Evolutionary conservation across 1,140 invertebrate genomes (phyloP), one percentile per base, ranked within the genome.

Genomic region (Brachionus calyciflorus): DNA sequence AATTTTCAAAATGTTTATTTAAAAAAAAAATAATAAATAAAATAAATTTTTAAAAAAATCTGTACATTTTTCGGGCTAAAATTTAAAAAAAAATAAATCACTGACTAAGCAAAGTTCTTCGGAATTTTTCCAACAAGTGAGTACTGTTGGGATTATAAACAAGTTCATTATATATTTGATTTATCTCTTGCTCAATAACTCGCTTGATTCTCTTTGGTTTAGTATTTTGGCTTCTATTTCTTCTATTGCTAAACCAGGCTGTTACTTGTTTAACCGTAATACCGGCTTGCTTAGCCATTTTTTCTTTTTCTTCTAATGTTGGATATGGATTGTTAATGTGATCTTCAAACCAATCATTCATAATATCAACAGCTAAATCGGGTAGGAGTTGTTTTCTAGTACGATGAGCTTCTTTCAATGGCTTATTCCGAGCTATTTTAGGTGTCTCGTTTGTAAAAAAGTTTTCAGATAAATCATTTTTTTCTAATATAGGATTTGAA

Each of bases 171-270:
- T 46, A 46, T n/a, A 70, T 48, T 28, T 26, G 10, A 10, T 37
- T 14, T 41, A 70, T 48, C 12, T 70, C 68, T 37, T 70, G 46
- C n/a, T 53, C 48, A n/a, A 75, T 24, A 14, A 28, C 46, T 21
- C 70, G 70, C 7, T 28, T 28, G 1, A 41, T 51, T 28, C 82
- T 79, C 78, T 84, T 84, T 17, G 83, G 83, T 21, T 81, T 80
- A 4, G 83, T 84, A 78, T 83, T 84, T 76, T 82, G 80, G 60
- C 80, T 82, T 24, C 83, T 79, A 73, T 83, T 84, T 40, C 83
- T 79, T 78, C 83, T 82, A 77, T 84, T 84, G 3, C 82, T 81
- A 76, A 83, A 84, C 83, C 83, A 84, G 2, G 82, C 82, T 77
- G 82, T 83, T 12, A 84, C 83, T 78, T 83, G 81, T 17, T 46